These are phyloP conservation scores for Horisme vitalbata DNA, from an alignment of 2,888 invertebrate species.

Conservation along the genomic window DNA sequence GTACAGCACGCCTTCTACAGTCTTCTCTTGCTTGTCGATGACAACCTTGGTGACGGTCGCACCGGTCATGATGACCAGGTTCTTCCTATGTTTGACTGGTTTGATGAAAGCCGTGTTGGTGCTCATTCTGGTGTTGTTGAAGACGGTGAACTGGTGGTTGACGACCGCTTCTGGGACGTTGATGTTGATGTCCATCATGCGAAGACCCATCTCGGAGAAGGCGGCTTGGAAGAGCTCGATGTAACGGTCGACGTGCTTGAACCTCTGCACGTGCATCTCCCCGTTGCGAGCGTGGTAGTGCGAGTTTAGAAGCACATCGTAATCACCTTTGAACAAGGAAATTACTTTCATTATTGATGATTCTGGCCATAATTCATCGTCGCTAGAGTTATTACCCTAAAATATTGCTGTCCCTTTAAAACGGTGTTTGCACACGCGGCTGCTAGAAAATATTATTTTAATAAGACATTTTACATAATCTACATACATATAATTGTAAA, in stretches of 20 bases:
- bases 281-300: constrained; percentile 74
- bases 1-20: constrained; percentile 67
- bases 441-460: too few species aligned
- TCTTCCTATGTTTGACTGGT: constrained; percentile 67
- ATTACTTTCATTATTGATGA: not conserved
- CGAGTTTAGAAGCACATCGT: constrained; percentile 72
- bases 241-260: constrained; percentile 67
- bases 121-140: constrained; percentile 73
- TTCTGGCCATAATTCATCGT: too few species aligned
- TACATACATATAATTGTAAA: too few species aligned
- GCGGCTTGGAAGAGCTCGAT: constrained; percentile 67
- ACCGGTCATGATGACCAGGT: constrained; percentile 64
- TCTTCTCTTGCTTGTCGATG: constrained; percentile 65
- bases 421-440: too few species aligned
- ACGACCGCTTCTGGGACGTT: constrained; percentile 71
- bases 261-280: constrained; percentile 71
- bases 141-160: constrained; percentile 68
- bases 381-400: too few species aligned
- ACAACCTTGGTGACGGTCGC: constrained; percentile 70
- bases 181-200: constrained; percentile 67
- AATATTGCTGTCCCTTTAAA: too few species aligned
- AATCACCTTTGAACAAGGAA: constrained; percentile 62
- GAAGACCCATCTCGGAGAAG: constrained; percentile 71
- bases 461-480: too few species aligned
- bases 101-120: constrained; percentile 70